Conservation (phyloP, 30 jellyfish, hydroid and myxozoan genomes). For the Aurelia coerulea region DNA sequence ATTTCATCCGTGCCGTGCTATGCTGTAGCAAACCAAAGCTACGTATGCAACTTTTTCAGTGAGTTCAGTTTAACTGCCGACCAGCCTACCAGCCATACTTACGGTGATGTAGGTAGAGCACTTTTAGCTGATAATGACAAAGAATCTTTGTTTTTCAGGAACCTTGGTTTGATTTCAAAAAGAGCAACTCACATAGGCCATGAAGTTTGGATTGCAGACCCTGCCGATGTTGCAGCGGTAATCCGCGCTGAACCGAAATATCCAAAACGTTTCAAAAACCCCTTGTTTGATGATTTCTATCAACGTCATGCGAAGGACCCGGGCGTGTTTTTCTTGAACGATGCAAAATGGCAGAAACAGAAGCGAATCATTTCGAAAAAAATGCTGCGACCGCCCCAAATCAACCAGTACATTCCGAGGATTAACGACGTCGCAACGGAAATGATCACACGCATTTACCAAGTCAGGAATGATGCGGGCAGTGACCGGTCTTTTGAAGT, state of each 20-base stretch:
- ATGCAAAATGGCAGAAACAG: slow-evolving; percentile 69
- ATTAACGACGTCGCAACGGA: slow-evolving; percentile 48
- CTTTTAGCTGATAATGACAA: too few relatives aligned
- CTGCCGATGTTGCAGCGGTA: slow-evolving; percentile 51
- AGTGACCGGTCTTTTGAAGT: slow-evolving; percentile 42
- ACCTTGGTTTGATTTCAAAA: slow-evolving; percentile 44
- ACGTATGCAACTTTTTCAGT: too few relatives aligned
- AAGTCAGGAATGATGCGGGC: slow-evolving; percentile 21
- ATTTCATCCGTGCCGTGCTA: too few relatives aligned
- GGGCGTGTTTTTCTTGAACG: slow-evolving; percentile 76
- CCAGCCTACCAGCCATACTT: too few relatives aligned
- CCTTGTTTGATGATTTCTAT: slow-evolving; percentile 31
- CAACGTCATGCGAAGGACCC: slow-evolving; percentile 47
- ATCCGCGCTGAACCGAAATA: slow-evolving; percentile 54
- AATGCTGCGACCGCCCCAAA: slow-evolving; percentile 74
- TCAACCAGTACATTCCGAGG: slow-evolving; percentile 54
- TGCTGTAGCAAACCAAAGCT: too few relatives aligned
- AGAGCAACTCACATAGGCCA: slow-evolving; percentile 1
- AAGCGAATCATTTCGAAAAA: slow-evolving; percentile 32
- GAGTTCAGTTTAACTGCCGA: too few relatives aligned
- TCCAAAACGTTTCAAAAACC: slow-evolving; percentile 44
- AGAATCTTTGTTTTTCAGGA: slow-evolving; percentile 24
- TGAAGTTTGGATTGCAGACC: slow-evolving; percentile 42
- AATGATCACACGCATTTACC: slow-evolving; percentile 16
- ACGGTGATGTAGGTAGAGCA: too few relatives aligned